These are phyloP conservation scores for Sylvia atricapilla DNA, from an alignment of 2,113 vertebrate species.

Conservation along the genomic window DNA sequence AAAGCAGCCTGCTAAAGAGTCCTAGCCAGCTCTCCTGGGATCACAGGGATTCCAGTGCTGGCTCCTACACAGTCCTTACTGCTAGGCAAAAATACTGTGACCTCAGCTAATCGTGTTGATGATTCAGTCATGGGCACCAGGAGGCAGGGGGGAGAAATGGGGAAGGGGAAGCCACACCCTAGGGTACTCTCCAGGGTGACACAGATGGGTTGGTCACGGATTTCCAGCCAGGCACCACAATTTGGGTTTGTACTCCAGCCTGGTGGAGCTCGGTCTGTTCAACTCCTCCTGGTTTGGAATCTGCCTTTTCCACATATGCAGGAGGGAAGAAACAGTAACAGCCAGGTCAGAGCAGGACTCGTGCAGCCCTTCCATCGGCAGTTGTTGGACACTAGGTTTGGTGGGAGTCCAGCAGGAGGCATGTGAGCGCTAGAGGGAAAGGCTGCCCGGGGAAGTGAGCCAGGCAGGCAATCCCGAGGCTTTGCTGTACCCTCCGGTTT, in stretches of 20 bases:
- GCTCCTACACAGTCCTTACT: background rate
- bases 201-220: background rate
- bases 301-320: background rate
- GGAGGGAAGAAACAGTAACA: background rate
- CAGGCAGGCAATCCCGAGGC: background rate
- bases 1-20: background rate
- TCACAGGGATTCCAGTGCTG: background rate
- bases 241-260: background rate
- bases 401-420: background rate
- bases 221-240: background rate
- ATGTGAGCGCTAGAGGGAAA: background rate
- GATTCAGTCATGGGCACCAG: background rate
- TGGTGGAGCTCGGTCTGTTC: background rate
- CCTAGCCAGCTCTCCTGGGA: background rate
- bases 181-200: background rate
- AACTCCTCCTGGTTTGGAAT: background rate
- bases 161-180: background rate
- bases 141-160: background rate
- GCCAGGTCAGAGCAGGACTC: background rate
- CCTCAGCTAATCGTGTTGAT: background rate
- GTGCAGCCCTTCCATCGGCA: background rate
- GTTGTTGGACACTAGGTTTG: accelerated
- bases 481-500: background rate
- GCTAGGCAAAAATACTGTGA: background rate
- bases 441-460: background rate